Conservation (phyloP, 1,140 invertebrate species). For the Carcinoscorpius rotundicauda region DNA sequence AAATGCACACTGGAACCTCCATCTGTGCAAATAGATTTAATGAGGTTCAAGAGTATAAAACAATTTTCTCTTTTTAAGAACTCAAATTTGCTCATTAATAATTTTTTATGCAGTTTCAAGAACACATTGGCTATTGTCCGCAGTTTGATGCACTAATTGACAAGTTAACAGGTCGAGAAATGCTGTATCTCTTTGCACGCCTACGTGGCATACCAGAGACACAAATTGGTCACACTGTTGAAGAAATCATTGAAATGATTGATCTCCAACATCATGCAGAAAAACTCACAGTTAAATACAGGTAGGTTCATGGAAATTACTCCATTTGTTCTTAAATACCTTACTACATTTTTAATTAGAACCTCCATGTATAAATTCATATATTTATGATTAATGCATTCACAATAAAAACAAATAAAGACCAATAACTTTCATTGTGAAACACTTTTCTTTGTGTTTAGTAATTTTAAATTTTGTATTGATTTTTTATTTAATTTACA, state of each 20-base stretch:
- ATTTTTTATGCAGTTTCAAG: slow-evolving; percentile 16
- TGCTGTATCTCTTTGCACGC: slow-evolving; percentile 55
- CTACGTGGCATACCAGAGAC: slow-evolving; percentile 46
- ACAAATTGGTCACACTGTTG: slow-evolving; percentile 27
- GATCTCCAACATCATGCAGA: slow-evolving; percentile 24
- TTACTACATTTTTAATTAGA: neutral
- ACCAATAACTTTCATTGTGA: too few relatives aligned
- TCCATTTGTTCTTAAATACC: neutral
- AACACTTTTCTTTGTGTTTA: too few relatives aligned
- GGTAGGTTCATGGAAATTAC: slow-evolving; percentile 9
- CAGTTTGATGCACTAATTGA: slow-evolving; percentile 63
- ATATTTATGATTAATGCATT: too few relatives aligned
- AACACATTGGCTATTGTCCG: slow-evolving; percentile 42
- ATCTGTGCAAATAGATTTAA: too few relatives aligned
- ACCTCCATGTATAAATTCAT: too few relatives aligned
- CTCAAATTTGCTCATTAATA: neutral
- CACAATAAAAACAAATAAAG: too few relatives aligned
- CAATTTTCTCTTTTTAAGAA: too few relatives aligned
- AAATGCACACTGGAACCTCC: too few relatives aligned
- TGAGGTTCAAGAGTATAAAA: too few relatives aligned
- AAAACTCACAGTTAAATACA: slow-evolving; percentile 23
- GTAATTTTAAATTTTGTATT: too few relatives aligned
- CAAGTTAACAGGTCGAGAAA: slow-evolving; percentile 65
- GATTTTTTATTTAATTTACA: too few relatives aligned
- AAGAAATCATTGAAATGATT: slow-evolving; percentile 23